These are phyloP conservation scores for Syngnathus rostellatus DNA, from an alignment of 2,797 vertebrate genomes.

Conservation along the genomic window DNA sequence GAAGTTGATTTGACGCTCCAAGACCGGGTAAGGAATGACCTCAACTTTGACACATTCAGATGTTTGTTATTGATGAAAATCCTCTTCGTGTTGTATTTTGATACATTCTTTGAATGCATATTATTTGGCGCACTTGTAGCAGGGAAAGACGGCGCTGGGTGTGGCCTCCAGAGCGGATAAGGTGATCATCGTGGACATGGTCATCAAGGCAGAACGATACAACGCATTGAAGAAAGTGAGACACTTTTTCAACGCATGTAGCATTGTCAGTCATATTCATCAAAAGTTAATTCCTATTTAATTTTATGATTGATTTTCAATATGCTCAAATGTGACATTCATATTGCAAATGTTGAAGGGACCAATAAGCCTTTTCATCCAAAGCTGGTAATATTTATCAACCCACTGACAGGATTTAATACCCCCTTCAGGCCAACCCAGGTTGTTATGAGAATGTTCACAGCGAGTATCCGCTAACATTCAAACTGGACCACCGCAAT, in stretches of 20 bases:
- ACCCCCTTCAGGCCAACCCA: constrained; percentile 68
- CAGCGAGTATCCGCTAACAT: constrained; percentile 67
- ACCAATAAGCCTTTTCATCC: constrained; percentile 9
- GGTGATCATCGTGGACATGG: constrained; percentile 83
- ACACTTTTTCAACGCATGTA: constrained; percentile 2
- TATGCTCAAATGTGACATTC: constrained; percentile 31
- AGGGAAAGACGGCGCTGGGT: constrained; percentile 77
- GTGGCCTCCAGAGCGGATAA: constrained; percentile 79
- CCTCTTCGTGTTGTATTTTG: neutral
- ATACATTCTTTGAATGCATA: neutral
- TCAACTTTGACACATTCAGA: neutral
- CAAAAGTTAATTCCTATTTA: constrained; percentile 4
- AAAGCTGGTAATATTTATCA: constrained; percentile 55
- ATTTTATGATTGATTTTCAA: constrained; percentile 18
- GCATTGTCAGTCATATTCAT: neutral
- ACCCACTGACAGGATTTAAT: constrained; percentile 62
- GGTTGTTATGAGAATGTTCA: constrained; percentile 49
- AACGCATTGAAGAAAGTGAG: constrained; percentile 74
- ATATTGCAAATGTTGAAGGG: constrained; percentile 32
- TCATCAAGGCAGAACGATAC: constrained; percentile 89
- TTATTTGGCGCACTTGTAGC: constrained; percentile 52
- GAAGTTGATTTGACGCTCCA: constrained; percentile 66
- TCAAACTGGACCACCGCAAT: constrained; percentile 81
- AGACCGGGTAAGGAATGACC: constrained; percentile 69
- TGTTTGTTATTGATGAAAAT: neutral